phyloP scores from a whole-genome alignment of 2,113 vertebrate genomes.

The Apodemus sylvaticus region DNA sequence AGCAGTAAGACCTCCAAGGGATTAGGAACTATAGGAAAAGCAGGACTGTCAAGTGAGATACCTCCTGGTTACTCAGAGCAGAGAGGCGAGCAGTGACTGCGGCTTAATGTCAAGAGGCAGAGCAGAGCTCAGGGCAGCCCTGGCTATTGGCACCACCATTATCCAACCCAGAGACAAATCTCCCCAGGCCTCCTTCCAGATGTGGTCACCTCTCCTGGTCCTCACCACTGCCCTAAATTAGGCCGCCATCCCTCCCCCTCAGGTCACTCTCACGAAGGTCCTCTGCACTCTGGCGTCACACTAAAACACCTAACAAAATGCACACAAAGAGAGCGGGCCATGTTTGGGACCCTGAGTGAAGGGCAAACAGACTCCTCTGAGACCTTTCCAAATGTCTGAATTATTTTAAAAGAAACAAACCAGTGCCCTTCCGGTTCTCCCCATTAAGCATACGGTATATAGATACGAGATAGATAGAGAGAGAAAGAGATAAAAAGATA shows the following conservation, averaged over 20 bases:
- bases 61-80: not conserved
- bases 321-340: not conserved
- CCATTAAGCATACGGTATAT: not conserved
- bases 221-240: no score
- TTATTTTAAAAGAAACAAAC: not conserved
- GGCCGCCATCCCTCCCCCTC: not conserved
- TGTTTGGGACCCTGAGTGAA: not conserved
- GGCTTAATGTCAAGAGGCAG: accelerated
- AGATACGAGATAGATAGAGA: no score
- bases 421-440: not conserved
- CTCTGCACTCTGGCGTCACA: not conserved
- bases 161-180: not conserved
- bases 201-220: no score
- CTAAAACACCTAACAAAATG: not conserved
- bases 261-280: not conserved
- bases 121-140: no score
- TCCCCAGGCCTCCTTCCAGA: not conserved
- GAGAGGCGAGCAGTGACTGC: accelerated
- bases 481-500: no score
- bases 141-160: not conserved
- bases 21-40: no score
- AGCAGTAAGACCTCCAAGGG: not conserved
- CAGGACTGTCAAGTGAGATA: not conserved
- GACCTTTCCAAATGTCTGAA: not conserved
- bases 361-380: not conserved